Conservation (phyloP, 2,888 invertebrate species). For the Acrocyrtus sp. region DNA sequence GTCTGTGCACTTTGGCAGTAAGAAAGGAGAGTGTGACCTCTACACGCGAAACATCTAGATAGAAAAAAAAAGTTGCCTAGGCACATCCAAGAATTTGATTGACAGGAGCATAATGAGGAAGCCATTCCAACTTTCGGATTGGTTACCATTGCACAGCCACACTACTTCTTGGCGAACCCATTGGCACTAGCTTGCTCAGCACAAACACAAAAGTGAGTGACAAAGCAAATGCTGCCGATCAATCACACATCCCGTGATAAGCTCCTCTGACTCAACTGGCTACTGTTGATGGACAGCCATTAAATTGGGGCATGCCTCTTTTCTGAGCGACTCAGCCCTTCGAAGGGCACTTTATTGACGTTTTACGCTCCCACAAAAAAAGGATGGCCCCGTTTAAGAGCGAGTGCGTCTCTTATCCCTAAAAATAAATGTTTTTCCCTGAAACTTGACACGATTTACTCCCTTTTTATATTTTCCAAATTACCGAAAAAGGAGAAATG, state of each 20-base stretch:
- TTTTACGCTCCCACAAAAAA: no score
- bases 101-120: conserved; percentile 40
- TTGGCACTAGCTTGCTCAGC: conserved; percentile 24
- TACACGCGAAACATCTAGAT: no score
- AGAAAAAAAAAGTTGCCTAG: conserved; percentile 8
- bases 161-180: conserved; percentile 8
- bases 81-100: conserved; percentile 26
- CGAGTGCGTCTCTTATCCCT: no score
- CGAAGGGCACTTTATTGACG: no score
- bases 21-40: no score
- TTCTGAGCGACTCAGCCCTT: no score
- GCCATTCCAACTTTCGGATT: conserved; percentile 42
- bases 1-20: no score
- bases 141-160: conserved; percentile 32
- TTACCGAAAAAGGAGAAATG: no score
- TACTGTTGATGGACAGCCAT: conserved; percentile 19
- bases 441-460: no score
- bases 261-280: conserved; percentile 13
- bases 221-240: conserved; percentile 38
- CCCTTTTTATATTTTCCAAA: no score
- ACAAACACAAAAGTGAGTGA: conserved; percentile 29
- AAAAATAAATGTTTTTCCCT: no score
- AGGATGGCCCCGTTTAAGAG: no score
- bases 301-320: conserved; percentile 9
- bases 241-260: conserved; percentile 20